Conservation (phyloP, 2,797 vertebrate species). For the Platyrinchus mystaceus region DNA sequence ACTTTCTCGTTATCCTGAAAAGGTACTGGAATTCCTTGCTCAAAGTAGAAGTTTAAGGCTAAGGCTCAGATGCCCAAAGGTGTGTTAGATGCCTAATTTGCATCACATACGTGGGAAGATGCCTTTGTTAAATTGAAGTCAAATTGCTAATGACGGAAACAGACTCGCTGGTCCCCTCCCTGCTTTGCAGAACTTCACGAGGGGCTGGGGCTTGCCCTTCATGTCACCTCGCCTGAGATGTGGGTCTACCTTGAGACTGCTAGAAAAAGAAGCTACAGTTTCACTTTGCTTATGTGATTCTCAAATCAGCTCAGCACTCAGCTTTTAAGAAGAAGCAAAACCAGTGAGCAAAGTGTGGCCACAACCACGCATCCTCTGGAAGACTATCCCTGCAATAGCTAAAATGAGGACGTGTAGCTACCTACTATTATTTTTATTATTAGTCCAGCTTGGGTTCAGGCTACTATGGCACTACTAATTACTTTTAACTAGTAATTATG, state of each 20-base stretch:
- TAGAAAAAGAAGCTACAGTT: background rate
- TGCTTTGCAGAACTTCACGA: background rate
- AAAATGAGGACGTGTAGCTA: background rate
- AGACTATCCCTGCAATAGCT: background rate
- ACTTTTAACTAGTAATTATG: background rate
- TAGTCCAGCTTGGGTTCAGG: background rate
- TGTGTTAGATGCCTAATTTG: background rate
- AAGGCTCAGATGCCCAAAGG: background rate
- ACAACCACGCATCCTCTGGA: background rate
- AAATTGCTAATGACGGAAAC: background rate
- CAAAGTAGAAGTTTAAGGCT: background rate
- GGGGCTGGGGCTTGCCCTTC: background rate
- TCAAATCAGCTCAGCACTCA: background rate
- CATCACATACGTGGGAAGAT: background rate
- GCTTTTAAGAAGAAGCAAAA: background rate
- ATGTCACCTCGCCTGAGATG: background rate
- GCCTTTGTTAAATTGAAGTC: background rate
- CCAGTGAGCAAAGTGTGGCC: background rate
- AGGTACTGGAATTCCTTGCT: background rate
- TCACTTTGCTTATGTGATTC: background rate
- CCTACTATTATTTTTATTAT: slow-evolving; percentile 5
- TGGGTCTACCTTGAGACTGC: background rate
- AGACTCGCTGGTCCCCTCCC: background rate
- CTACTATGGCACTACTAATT: background rate
- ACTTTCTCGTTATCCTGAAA: background rate